phyloP scores from a whole-genome alignment of 2,797 vertebrate genomes.

The Hylomyscus alleni region DNA sequence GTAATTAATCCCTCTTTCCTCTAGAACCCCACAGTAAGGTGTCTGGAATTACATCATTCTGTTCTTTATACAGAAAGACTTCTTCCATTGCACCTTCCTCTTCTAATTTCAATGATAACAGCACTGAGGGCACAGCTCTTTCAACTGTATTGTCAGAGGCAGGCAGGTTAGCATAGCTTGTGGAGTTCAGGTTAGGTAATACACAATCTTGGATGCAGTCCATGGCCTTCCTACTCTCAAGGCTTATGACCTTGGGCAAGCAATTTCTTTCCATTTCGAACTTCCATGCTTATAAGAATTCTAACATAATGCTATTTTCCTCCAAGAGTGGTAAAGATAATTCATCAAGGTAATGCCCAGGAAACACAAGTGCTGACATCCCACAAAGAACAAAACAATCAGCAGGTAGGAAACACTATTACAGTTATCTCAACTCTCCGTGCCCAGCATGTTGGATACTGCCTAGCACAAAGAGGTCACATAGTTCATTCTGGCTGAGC shows the following conservation, averaged over 20 bases:
- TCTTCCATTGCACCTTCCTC: background rate
- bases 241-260: slow-evolving; percentile 11
- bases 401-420: background rate
- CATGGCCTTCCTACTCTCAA: background rate
- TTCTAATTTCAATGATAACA: slow-evolving; percentile 55
- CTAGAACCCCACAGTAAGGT: slow-evolving; percentile 54
- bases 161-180: background rate
- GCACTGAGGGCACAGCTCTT: slow-evolving; percentile 32
- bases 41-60: slow-evolving; percentile 74
- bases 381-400: background rate
- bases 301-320: background rate
- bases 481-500: slow-evolving; percentile 16
- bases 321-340: background rate
- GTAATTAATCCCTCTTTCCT: slow-evolving; percentile 78
- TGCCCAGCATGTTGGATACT: background rate
- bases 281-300: slow-evolving; percentile 34
- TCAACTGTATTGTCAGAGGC: background rate
- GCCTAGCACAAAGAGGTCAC: background rate
- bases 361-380: background rate
- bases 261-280: background rate
- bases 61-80: slow-evolving; percentile 55
- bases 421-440: background rate
- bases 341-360: background rate
- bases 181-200: background rate
- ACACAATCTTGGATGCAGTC: background rate